Conservation (phyloP, 2,113 vertebrate species). For the Nothocercus julius region DNA sequence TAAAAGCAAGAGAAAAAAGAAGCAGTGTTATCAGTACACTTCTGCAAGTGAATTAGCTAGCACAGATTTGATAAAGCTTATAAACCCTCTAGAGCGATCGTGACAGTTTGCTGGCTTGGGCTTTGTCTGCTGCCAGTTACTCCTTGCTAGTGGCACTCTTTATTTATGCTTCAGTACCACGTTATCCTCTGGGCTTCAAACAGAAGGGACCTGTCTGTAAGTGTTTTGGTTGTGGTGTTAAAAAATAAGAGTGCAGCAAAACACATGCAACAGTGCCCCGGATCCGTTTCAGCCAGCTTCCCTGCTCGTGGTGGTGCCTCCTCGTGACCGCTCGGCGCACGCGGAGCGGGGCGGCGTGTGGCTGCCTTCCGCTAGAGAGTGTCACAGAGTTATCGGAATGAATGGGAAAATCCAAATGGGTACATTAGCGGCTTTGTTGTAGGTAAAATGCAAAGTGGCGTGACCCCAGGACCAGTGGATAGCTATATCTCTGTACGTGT, state of each 20-base stretch:
- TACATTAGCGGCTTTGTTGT: not conserved
- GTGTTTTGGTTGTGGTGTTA: conserved; percentile 81
- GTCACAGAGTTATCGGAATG: conserved; percentile 15
- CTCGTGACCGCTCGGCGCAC: not conserved
- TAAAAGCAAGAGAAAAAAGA: conserved; percentile 70
- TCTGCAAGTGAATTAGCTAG: conserved; percentile 89
- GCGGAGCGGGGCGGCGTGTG: not conserved
- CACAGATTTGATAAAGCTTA: conserved; percentile 88
- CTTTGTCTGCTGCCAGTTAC: conserved; percentile 88
- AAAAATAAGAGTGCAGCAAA: conserved; percentile 78
- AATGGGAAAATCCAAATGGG: not conserved
- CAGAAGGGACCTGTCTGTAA: conserved; percentile 83
- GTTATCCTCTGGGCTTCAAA: conserved; percentile 81
- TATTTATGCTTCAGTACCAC: conserved; percentile 83
- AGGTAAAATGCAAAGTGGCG: not conserved
- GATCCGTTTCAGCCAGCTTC: conserved; percentile 52
- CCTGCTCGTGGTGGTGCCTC: not conserved
- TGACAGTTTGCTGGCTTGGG: conserved; percentile 80
- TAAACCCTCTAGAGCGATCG: conserved; percentile 79
- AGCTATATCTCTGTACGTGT: not conserved
- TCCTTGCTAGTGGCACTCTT: conserved; percentile 82
- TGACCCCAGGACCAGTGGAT: not conserved
- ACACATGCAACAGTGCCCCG: conserved; percentile 75
- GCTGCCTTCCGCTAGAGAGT: conserved; percentile 49
- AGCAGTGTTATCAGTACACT: conserved; percentile 84